Base-by-base conservation (phyloP, 2,888 invertebrate genomes). In the Drosophila flavopinicola region DNA sequence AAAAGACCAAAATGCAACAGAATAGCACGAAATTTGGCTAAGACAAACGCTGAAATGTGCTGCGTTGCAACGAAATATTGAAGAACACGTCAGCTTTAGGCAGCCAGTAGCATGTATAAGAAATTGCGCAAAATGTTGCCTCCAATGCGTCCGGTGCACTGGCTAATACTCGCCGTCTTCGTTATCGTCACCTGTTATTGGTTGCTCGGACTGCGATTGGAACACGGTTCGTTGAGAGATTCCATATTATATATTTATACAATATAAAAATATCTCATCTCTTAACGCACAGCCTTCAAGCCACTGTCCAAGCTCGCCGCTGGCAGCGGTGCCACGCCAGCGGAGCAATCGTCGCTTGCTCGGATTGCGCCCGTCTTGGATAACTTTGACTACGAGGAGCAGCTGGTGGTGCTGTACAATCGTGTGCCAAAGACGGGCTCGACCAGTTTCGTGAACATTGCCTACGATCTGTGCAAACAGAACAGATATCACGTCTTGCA, bases 341-440 rank as follows among this genome's bases (percentile, higher is more conserved):
- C 44, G 30, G 66, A 33, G 4, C 56, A 49, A 15, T 41, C 51
- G 1, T 3, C 47, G n/a, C 13, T 51, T 2, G 44, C 48, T n/a
- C 54, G 33, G 4, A 48, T 41, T 4, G 20, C 49, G 2, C 64
- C 78, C 10, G 47, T 61, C 9, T 11, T 66, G 37, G 75, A 78
- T 24, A 56, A 56, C 38, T 72, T 70, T 17, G 88, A 90, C 59
- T 91, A 91, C 78, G 93, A 93, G 56, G 94, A 96, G 88, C 94
- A 95, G 87, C 89, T 95, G 68, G 94, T 98, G 44, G 93, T 99
- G 66, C 95, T 99, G 79, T 99, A 99, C 91, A 99, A 99, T 91
- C 94, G 99, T 85, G 98, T 99, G 57, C 99, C 99, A 6, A 99
- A 99, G 92, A 99, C 99, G 27, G 99, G 97, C 11, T 98, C 98